Conservation (phyloP, 2,113 vertebrate species). For the Ranitomeya imitator region DNA sequence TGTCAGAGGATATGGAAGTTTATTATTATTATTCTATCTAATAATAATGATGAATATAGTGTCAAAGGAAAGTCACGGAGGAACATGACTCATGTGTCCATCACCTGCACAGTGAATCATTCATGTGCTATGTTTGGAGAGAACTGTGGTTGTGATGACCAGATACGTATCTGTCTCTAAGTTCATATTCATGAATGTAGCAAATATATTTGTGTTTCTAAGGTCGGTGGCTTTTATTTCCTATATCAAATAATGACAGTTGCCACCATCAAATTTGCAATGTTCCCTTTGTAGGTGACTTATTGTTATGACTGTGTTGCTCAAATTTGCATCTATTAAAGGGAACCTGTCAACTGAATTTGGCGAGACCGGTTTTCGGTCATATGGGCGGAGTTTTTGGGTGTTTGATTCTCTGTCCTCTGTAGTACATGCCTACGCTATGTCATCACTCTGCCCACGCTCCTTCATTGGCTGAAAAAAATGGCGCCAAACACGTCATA, state of each 20-base stretch:
- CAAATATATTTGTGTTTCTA: not conserved
- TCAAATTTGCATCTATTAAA: not conserved
- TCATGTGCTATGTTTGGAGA: slow-evolving; percentile 8
- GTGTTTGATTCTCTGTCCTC: too few species aligned
- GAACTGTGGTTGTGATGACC: not conserved
- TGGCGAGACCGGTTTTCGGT: too few species aligned
- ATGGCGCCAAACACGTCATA: too few species aligned
- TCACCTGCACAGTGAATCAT: not conserved
- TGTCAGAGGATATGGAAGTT: not conserved
- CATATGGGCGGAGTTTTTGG: too few species aligned
- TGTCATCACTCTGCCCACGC: too few species aligned
- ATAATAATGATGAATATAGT: slow-evolving; percentile 30
- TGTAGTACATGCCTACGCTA: too few species aligned
- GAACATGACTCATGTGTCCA: slow-evolving; percentile 17
- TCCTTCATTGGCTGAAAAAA: too few species aligned
- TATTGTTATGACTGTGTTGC: not conserved
- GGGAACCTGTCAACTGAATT: too few species aligned
- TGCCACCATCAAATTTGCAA: not conserved
- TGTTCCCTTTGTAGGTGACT: not conserved
- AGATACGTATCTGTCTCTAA: not conserved
- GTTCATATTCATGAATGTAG: not conserved
- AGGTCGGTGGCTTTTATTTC: not conserved
- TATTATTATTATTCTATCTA: not conserved
- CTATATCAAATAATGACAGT: not conserved
- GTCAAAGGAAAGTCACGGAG: slow-evolving; percentile 18